These are phyloP conservation scores for Leuctra nigra DNA, from an alignment of 2,888 invertebrate genomes.

Conservation along the genomic window DNA sequence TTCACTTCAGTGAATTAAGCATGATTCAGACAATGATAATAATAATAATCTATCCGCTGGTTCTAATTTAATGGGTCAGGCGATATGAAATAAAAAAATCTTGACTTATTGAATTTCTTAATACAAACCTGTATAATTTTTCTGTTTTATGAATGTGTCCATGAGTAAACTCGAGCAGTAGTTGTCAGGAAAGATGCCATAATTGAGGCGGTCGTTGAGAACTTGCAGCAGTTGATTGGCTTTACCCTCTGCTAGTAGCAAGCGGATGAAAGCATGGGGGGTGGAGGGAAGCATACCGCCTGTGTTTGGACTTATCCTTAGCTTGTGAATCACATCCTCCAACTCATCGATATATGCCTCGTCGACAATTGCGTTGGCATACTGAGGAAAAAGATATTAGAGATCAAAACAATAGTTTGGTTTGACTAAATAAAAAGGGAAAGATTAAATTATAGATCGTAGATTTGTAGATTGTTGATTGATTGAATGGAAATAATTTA, in stretches of 20 bases:
- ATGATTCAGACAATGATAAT: no score
- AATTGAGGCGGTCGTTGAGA: slow-evolving; percentile 74
- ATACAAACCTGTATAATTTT: slow-evolving; percentile 48
- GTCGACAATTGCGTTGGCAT: slow-evolving; percentile 59
- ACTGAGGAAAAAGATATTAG: no score
- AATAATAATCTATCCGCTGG: no score
- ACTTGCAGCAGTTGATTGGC: slow-evolving; percentile 61
- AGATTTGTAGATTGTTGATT: no score
- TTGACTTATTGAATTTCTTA: neutral
- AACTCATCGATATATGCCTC: slow-evolving; percentile 59
- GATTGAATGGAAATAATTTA: neutral
- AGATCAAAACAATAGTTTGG: neutral
- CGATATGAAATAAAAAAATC: neutral
- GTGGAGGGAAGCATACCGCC: slow-evolving; percentile 70
- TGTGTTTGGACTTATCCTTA: slow-evolving; percentile 66
- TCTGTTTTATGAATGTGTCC: slow-evolving; percentile 64
- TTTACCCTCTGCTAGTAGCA: slow-evolving; percentile 48
- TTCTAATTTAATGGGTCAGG: no score
- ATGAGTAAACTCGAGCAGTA: slow-evolving; percentile 72
- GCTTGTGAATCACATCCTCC: slow-evolving; percentile 60
- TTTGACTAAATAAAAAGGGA: neutral
- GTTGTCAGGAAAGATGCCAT: slow-evolving; percentile 86
- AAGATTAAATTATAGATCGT: neutral
- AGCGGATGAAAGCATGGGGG: slow-evolving; percentile 68
- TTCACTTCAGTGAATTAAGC: no score